A percentile compares a stretch with the other conserved stretches of the same genome.
phyloP scores from a whole-genome alignment of 2,113 vertebrate genomes.

The Silurus glanis region DNA sequence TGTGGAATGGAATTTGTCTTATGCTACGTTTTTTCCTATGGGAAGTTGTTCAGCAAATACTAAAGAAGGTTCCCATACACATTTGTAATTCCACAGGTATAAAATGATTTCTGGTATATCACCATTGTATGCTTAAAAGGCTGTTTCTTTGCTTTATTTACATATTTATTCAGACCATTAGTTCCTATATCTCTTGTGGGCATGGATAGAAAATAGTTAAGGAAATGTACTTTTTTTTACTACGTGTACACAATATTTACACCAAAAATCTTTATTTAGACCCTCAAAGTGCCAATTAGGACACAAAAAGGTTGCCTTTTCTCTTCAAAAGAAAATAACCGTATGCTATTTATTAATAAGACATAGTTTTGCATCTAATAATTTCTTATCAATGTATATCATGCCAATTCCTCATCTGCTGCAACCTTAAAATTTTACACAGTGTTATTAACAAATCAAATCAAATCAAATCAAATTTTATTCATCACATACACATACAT shows the following conservation, averaged over 20 bases:
- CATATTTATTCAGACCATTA: not conserved
- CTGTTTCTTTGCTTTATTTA: not conserved
- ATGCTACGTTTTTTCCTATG: not conserved
- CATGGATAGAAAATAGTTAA: not conserved
- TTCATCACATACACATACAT: no score
- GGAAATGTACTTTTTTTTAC: not conserved
- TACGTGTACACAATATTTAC: not conserved
- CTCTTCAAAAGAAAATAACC: not conserved
- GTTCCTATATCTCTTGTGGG: not conserved
- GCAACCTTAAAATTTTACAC: not conserved
- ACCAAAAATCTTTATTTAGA: not conserved
- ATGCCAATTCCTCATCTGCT: not conserved
- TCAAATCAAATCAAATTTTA: no score
- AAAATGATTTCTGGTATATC: not conserved
- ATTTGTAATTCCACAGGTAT: not conserved
- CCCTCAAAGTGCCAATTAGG: not conserved
- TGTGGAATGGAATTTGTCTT: not conserved
- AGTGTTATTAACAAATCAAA: not conserved
- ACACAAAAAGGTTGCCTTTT: not conserved
- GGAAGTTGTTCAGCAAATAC: not conserved
- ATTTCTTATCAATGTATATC: no score
- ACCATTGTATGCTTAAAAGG: slow-evolving; percentile 13
- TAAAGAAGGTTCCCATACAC: not conserved
- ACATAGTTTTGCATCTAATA: not conserved
- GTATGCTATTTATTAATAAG: not conserved